Percentiles rank a stretch among this genome's conserved stretches.
Evolutionary conservation across 2,797 vertebrate genomes (phyloP).

Genomic region (Tangara arthus): DNA sequence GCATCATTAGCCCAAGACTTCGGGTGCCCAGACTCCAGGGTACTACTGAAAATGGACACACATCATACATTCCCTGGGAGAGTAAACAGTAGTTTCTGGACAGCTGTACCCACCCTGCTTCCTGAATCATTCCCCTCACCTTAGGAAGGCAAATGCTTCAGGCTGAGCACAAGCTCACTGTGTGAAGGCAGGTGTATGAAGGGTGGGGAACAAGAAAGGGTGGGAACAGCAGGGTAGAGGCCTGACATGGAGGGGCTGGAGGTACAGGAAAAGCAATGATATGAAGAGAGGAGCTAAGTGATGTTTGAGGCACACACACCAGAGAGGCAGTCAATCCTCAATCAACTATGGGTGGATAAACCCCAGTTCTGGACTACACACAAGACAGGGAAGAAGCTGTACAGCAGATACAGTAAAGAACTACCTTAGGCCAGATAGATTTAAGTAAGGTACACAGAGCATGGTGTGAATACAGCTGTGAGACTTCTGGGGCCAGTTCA

Average conservation of each 20-base stretch:
- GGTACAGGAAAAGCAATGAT: neutral
- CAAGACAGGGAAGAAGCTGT: neutral
- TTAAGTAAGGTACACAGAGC: neutral
- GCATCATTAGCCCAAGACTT: neutral
- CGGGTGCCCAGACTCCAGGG: neutral
- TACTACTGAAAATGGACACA: neutral
- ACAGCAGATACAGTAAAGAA: neutral
- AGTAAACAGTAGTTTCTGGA: neutral
- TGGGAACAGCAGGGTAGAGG: neutral
- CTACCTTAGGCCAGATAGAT: neutral
- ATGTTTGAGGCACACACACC: neutral
- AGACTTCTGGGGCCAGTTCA: neutral
- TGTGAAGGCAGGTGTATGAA: neutral
- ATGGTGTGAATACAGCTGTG: neutral
- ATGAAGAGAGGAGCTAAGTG: neutral
- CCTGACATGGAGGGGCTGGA: fast-evolving
- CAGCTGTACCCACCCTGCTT: neutral
- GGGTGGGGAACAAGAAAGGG: neutral
- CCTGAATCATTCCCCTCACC: neutral
- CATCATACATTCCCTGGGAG: neutral
- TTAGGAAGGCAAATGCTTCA: neutral
- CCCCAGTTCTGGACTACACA: neutral
- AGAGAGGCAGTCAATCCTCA: neutral
- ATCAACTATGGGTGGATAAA: neutral
- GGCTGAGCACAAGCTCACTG: neutral